Conservation (phyloP, 2,797 vertebrate genomes). For the Capromys pilorides region DNA sequence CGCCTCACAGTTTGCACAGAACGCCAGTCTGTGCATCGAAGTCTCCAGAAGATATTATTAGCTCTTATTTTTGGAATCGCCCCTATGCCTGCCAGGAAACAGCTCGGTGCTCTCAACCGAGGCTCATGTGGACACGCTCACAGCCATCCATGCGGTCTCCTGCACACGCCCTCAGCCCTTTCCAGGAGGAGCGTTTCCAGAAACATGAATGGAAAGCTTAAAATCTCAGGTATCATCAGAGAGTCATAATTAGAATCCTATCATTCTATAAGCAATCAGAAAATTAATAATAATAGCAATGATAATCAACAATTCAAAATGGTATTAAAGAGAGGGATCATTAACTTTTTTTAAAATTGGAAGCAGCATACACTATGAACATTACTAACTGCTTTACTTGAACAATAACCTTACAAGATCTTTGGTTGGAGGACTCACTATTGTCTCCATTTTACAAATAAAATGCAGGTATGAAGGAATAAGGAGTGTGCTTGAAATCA, state of each 20-base stretch:
- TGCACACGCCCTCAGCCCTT: not conserved
- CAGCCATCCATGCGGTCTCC: not conserved
- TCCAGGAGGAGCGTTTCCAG: not conserved
- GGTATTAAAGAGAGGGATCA: not conserved
- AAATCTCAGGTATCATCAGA: not conserved
- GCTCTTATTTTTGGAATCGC: slow-evolving; percentile 59
- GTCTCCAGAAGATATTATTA: slow-evolving; percentile 61
- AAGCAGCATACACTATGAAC: not conserved
- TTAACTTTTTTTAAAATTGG: not conserved
- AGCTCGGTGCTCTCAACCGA: not conserved
- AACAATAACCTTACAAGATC: not conserved
- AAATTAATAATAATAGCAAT: not conserved
- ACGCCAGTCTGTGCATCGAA: not conserved
- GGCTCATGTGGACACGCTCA: not conserved
- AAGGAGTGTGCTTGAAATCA: not conserved
- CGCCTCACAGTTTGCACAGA: slow-evolving; percentile 39
- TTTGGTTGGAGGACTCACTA: not conserved
- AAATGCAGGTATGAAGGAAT: not conserved
- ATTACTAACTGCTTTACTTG: not conserved
- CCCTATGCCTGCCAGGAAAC: slow-evolving; percentile 17
- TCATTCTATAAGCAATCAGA: not conserved
- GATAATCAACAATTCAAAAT: not conserved
- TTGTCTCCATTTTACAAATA: slow-evolving; percentile 6
- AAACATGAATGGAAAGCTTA: not conserved
- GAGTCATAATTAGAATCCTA: not conserved